Conservation (phyloP, 2,113 vertebrate species). For the Cervus canadensis region DNA sequence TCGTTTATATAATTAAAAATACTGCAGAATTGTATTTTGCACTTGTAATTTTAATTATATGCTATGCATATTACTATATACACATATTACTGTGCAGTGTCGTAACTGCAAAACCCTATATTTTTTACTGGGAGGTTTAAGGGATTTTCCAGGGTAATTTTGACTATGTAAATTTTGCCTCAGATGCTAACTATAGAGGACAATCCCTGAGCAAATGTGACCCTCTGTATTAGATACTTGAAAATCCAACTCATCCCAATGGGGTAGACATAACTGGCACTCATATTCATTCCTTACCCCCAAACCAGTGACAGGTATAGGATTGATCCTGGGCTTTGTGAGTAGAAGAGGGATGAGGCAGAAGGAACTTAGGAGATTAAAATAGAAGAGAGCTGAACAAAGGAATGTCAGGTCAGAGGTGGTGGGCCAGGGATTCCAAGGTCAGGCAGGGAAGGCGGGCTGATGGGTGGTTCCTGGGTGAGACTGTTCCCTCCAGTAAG, state of each 20-base stretch:
- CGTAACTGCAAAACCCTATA: conserved; percentile 3
- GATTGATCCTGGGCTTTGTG: neutral
- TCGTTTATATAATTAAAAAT: conserved; percentile 40
- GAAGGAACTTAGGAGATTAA: neutral
- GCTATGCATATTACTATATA: conserved; percentile 16
- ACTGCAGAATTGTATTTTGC: conserved; percentile 18
- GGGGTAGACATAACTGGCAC: neutral
- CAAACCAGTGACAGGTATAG: neutral
- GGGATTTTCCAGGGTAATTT: conserved; percentile 71
- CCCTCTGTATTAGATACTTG: neutral
- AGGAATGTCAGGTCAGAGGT: neutral
- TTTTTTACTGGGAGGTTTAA: conserved; percentile 38
- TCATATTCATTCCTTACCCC: neutral
- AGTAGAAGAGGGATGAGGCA: neutral
- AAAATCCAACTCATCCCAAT: neutral
- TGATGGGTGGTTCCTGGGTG: neutral
- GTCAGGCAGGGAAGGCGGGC: neutral
- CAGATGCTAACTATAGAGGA: neutral
- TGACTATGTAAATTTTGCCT: conserved; percentile 50
- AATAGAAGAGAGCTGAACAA: neutral
- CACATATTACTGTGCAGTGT: conserved; percentile 26
- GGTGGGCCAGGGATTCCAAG: too few species aligned
- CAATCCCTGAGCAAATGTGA: neutral
- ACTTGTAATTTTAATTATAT: conserved; percentile 38
- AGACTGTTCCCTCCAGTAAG: neutral